Conservation (phyloP, 2,797 vertebrate genomes). For the Falco biarmicus region DNA sequence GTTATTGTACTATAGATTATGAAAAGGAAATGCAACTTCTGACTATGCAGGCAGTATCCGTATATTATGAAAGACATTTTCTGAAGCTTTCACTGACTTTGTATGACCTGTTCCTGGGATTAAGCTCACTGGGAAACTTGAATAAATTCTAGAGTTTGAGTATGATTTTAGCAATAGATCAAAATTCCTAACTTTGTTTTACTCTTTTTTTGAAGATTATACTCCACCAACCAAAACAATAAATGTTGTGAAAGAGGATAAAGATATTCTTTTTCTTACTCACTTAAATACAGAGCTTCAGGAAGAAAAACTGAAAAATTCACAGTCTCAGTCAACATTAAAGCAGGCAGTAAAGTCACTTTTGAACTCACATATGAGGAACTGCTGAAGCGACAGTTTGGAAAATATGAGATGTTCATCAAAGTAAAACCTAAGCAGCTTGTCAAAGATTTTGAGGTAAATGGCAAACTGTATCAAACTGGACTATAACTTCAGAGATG, state of each 20-base stretch:
- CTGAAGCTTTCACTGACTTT: neutral
- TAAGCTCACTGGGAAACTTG: neutral
- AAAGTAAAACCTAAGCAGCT: conserved; percentile 88
- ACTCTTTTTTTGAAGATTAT: neutral
- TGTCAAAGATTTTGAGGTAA: conserved; percentile 89
- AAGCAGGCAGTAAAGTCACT: conserved; percentile 84
- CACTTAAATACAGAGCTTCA: conserved; percentile 79
- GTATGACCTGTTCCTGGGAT: neutral
- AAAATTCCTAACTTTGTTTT: neutral
- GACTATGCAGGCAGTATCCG: neutral
- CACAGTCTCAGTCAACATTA: conserved; percentile 88
- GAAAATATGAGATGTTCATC: conserved; percentile 88
- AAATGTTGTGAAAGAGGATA: neutral
- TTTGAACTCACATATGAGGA: conserved; percentile 92
- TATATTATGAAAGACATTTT: neutral
- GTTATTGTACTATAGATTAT: neutral
- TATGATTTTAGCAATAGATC: neutral
- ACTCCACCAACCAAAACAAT: neutral
- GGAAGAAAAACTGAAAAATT: conserved; percentile 94
- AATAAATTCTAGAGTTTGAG: neutral
- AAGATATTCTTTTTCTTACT: neutral
- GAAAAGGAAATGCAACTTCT: neutral
- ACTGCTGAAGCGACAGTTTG: conserved; percentile 86
- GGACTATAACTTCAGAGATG: neutral
- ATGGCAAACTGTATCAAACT: neutral